These are phyloP conservation scores for Tortrix viridana DNA, from an alignment of 2,888 invertebrate species.

Conservation along the genomic window DNA sequence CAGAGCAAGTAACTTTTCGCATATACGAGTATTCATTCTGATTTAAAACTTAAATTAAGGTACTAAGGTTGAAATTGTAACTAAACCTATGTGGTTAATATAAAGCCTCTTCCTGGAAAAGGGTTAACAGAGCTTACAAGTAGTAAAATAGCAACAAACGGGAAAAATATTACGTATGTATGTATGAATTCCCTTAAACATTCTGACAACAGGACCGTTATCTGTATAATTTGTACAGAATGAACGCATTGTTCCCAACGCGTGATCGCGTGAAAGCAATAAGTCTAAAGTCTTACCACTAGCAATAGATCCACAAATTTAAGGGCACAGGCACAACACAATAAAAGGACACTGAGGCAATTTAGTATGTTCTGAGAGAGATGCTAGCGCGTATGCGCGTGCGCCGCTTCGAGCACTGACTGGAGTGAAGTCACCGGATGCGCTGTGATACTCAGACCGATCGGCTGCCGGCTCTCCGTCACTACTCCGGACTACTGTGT, in stretches of 20 bases:
- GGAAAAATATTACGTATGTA: conserved; percentile 17
- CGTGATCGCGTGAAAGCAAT: background rate
- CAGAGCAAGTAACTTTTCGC: no score
- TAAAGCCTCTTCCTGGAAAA: no score
- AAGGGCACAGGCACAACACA: conserved; percentile 57
- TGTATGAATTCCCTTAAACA: conserved; percentile 19
- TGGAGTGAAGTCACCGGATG: conserved; percentile 60
- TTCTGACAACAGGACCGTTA: conserved; percentile 15
- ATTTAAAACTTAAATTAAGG: no score
- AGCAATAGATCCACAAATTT: conserved; percentile 24
- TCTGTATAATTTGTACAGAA: background rate
- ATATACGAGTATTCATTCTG: no score
- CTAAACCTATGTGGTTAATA: no score
- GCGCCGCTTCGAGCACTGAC: conserved; percentile 61
- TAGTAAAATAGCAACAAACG: conserved; percentile 20
- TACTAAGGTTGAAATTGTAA: no score
- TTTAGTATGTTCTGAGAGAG: conserved; percentile 70
- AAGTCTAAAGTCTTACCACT: conserved; percentile 14
- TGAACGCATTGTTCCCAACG: background rate
- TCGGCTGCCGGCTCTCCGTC: conserved; percentile 62
- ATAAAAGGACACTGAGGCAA: conserved; percentile 60
- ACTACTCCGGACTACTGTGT: conserved; percentile 56
- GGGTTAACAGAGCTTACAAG: conserved; percentile 13
- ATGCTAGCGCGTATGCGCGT: conserved; percentile 70
- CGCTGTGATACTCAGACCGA: conserved; percentile 68